Percentiles rank a stretch among this genome's conserved stretches.
Evolutionary conservation across 2,113 vertebrate genomes (phyloP).

Genomic region (Oceanites oceanicus): DNA sequence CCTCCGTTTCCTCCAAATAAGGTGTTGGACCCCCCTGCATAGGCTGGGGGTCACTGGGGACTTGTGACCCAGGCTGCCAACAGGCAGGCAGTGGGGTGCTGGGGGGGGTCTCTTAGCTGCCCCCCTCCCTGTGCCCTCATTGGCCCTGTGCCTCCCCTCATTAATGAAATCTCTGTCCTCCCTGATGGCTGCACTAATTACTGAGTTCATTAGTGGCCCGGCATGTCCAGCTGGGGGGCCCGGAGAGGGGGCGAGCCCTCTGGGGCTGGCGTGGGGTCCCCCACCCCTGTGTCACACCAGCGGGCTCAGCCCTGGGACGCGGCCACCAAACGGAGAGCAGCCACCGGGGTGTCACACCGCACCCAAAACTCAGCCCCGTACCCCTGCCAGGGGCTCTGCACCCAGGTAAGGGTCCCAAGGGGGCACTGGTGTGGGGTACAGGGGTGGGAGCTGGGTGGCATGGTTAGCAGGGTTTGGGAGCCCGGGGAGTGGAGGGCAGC

Average conservation of each 20-base stretch:
- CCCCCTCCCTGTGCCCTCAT: background rate
- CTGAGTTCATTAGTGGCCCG: conserved; percentile 22
- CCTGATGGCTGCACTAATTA: conserved; percentile 10
- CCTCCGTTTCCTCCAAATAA: background rate
- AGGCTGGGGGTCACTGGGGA: fast-evolving
- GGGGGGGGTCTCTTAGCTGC: background rate
- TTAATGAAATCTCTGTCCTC: conserved; percentile 28
- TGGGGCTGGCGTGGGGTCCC: background rate
- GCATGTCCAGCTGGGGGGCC: background rate
- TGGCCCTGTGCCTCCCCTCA: conserved; percentile 15
- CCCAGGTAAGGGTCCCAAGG: background rate
- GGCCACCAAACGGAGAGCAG: fast-evolving
- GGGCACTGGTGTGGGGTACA: background rate
- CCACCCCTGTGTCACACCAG: background rate
- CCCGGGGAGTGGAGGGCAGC: background rate
- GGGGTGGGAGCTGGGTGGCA: background rate
- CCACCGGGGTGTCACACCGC: background rate
- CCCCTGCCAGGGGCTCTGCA: fast-evolving
- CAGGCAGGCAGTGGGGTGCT: background rate
- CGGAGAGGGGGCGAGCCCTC: background rate
- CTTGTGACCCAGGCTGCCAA: background rate
- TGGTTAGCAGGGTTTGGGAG: background rate
- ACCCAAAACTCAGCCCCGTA: background rate
- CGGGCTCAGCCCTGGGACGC: background rate
- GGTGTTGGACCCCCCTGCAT: fast-evolving